A percentile compares a stretch with the other conserved stretches of the same genome.
Evolutionary conservation across 2,113 vertebrate genomes (phyloP).

Genomic region (Epinephelus moara): DNA sequence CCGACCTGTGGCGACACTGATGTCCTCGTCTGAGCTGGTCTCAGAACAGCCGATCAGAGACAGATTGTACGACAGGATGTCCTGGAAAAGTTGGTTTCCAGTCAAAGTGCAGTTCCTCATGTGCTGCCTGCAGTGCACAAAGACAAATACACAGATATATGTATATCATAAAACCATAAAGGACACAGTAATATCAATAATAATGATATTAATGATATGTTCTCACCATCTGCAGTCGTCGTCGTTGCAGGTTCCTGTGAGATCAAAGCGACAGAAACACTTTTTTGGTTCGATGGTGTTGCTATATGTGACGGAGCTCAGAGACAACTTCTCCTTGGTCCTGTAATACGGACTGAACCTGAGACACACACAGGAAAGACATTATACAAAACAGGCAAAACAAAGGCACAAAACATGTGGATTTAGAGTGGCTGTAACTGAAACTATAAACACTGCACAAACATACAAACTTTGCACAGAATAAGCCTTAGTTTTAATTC

Average conservation of each 20-base stretch:
- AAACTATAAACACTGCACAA: slow-evolving; percentile 70
- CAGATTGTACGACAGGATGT: slow-evolving; percentile 94
- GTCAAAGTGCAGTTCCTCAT: slow-evolving; percentile 93
- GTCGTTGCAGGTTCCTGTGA: slow-evolving; percentile 96
- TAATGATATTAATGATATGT: too few species aligned
- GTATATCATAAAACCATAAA: not conserved
- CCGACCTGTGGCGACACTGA: slow-evolving; percentile 89
- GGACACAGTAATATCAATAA: too few species aligned
- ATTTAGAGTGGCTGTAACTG: slow-evolving; percentile 62
- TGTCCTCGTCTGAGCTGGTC: slow-evolving; percentile 88
- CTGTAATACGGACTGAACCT: slow-evolving; percentile 98
- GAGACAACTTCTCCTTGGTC: slow-evolving; percentile 95
- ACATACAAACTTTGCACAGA: slow-evolving; percentile 69
- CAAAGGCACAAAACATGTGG: slow-evolving; percentile 77
- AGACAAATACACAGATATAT: too few species aligned
- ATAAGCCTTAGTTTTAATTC: slow-evolving; percentile 54
- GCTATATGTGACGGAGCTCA: slow-evolving; percentile 93
- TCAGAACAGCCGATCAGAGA: slow-evolving; percentile 93
- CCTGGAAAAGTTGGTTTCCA: slow-evolving; percentile 93
- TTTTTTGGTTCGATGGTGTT: slow-evolving; percentile 91
- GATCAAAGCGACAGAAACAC: slow-evolving; percentile 95
- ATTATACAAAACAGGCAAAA: too few species aligned
- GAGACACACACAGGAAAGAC: not conserved
- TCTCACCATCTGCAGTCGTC: slow-evolving; percentile 93
- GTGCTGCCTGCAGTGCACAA: slow-evolving; percentile 91